phyloP scores from a whole-genome alignment of 2,797 vertebrate genomes.

The Parambassis ranga region DNA sequence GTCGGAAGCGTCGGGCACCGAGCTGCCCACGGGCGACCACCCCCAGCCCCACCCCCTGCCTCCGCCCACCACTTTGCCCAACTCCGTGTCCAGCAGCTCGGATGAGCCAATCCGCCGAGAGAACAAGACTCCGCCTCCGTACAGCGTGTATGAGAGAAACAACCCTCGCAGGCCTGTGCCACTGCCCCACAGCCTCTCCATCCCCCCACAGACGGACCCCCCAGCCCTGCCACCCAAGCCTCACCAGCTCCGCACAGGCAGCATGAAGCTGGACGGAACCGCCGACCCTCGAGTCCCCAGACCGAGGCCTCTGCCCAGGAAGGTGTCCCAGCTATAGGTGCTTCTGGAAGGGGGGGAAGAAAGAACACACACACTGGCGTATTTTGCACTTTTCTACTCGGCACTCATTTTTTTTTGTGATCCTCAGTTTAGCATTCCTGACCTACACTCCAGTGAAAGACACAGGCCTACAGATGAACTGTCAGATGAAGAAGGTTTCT shows the following conservation, averaged over 20 bases:
- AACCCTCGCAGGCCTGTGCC: constrained; percentile 90
- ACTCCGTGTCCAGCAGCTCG: constrained; percentile 79
- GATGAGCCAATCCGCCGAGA: constrained; percentile 91
- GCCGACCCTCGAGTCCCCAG: constrained; percentile 83
- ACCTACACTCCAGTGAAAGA: constrained; percentile 54
- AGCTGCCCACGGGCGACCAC: constrained; percentile 81
- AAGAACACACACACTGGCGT: constrained; percentile 72
- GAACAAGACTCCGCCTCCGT: constrained; percentile 95
- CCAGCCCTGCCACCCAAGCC: constrained; percentile 96
- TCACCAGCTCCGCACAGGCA: constrained; percentile 83
- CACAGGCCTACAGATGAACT: constrained; percentile 39
- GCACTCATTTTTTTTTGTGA: constrained; percentile 57
- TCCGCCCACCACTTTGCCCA: constrained; percentile 66
- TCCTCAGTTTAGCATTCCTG: constrained; percentile 59
- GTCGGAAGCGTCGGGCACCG: constrained; percentile 93
- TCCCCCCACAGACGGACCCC: constrained; percentile 85
- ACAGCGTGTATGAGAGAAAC: constrained; percentile 92
- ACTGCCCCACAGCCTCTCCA: constrained; percentile 92
- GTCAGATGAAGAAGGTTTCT: constrained; percentile 25
- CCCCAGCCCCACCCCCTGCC: constrained; percentile 62
- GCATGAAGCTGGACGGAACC: constrained; percentile 85
- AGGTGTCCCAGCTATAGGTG: constrained; percentile 95
- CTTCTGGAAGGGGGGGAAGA: constrained; percentile 24
- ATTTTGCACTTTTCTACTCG: constrained; percentile 81
- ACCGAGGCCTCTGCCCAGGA: constrained; percentile 92